Evolutionary conservation across 2,888 invertebrate genomes (phyloP), one percentile per base, ranked within the genome.

Genomic region (Melieria crassipennis): DNA sequence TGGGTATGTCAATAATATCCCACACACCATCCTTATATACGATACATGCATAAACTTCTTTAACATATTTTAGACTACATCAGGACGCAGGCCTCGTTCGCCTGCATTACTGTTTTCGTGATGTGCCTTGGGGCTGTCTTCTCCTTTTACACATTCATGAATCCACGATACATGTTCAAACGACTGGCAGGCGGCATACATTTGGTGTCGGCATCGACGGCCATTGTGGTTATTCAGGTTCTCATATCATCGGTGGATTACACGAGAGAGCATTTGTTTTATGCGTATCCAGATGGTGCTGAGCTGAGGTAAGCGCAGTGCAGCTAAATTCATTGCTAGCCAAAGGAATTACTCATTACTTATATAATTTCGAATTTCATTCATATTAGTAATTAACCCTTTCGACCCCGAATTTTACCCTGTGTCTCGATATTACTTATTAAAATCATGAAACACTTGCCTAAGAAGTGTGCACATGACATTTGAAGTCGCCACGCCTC

Each of bases 81-180:
- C 66, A 89, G 95, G 69, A 94, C 95, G 5, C 93, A 94, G 87
- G 92, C 93, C 48, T 94, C 94, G 0, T 95, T 96, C 83, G 93
- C 93, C 60, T 91, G 94, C 77, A 94, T 96, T 80, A 93, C 93
- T 74, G 84, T 95, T 70, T 90, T 93, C 76, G 90, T 95, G 57
- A 94, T 95, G 92, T 85, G 91, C 58, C 91, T 95, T 91, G 94
- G 94, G 0, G 91, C 93, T 66, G 89, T 92, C 3, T 95, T 95
- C 85, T 94, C 95, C 6, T 89, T 92, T 75, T 96, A 96, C 84
- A 94, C 95, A 13, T 93, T 96, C 84, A 89, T 90, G 77, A 93
- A 95, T 82, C 93, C 94, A 4, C 90, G 95, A 5, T 96, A 96
- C 84, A 95, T 94, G 92, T 95, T 94, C 88, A 96, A 96, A 84